Evolutionary conservation across 2,888 invertebrate genomes (phyloP).

Genomic region (Sinohyriopsis cumingii): DNA sequence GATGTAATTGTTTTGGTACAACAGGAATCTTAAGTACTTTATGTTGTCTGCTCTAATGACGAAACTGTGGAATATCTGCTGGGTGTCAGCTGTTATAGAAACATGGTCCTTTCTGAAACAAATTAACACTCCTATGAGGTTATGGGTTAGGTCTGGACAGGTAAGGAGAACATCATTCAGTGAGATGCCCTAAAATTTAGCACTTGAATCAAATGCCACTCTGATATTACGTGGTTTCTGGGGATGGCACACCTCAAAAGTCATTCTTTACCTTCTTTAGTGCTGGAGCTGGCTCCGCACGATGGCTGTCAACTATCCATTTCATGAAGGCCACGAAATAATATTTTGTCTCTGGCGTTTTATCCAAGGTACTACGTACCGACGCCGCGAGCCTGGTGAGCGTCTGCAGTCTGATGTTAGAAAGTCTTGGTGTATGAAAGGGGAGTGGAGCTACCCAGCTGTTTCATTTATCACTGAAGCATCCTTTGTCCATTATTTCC

Average conservation of each 20-base stretch:
- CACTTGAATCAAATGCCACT: conserved; percentile 14
- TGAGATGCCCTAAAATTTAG: conserved; percentile 6
- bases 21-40: too few relatives aligned
- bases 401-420: conserved; percentile 29
- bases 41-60: too few relatives aligned
- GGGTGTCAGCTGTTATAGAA: too few relatives aligned
- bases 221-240: conserved; percentile 13
- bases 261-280: conserved; percentile 9
- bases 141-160: conserved; percentile 15
- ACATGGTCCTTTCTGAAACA: too few relatives aligned
- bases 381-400: conserved; percentile 19
- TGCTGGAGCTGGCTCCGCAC: conserved; percentile 37
- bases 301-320: conserved; percentile 20
- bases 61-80: too few relatives aligned
- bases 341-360: conserved; percentile 16
- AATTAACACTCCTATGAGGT: conserved; percentile 2
- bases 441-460: conserved; percentile 35
- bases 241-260: conserved; percentile 15
- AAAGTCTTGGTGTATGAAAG: conserved; percentile 18
- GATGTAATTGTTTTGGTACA: too few relatives aligned
- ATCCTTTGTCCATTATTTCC: conserved; percentile 27
- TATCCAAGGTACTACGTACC: conserved; percentile 22
- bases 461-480: conserved; percentile 15
- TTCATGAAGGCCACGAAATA: conserved; percentile 36
- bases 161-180: conserved; percentile 11